Evolutionary conservation across 2,888 invertebrate genomes (phyloP).

Genomic region (Drosophila rellima): DNA sequence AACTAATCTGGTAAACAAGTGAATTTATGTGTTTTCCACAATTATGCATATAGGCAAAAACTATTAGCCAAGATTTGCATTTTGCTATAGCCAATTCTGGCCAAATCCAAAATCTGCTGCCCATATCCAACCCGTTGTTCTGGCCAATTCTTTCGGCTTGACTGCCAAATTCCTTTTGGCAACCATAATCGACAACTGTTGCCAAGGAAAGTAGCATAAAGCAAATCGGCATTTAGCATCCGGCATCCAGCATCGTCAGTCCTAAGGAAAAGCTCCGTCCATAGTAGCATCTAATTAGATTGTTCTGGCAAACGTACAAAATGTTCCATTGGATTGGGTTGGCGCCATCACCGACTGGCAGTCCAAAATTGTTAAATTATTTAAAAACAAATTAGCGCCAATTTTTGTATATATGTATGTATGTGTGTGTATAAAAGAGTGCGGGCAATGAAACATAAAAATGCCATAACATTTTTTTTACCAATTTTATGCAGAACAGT

Average conservation of each 20-base stretch:
- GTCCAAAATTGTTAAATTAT: slow-evolving; percentile 75
- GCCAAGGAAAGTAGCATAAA: slow-evolving; percentile 73
- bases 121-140: slow-evolving; percentile 14
- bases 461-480: slow-evolving; percentile 56
- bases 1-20: slow-evolving; percentile 42
- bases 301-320: slow-evolving; percentile 56
- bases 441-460: slow-evolving; percentile 51
- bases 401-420: slow-evolving; percentile 38
- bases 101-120: slow-evolving; percentile 8
- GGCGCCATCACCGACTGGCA: slow-evolving; percentile 49
- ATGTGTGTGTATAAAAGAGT: slow-evolving; percentile 29
- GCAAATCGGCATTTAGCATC: slow-evolving; percentile 72
- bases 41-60: slow-evolving; percentile 64
- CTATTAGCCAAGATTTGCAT: slow-evolving; percentile 60
- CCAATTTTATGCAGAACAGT: slow-evolving; percentile 74
- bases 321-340: slow-evolving; percentile 17
- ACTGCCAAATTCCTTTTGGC: slow-evolving; percentile 74
- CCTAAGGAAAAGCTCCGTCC: slow-evolving; percentile 21
- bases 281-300: slow-evolving; percentile 70
- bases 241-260: slow-evolving; percentile 29
- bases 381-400: slow-evolving; percentile 77
- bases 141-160: slow-evolving; percentile 19
- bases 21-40: slow-evolving; percentile 74
- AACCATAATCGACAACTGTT: slow-evolving; percentile 76
- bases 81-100: slow-evolving; percentile 45